Conservation (phyloP, 2,113 vertebrate genomes). For the Hemiscyllium ocellatum region DNA sequence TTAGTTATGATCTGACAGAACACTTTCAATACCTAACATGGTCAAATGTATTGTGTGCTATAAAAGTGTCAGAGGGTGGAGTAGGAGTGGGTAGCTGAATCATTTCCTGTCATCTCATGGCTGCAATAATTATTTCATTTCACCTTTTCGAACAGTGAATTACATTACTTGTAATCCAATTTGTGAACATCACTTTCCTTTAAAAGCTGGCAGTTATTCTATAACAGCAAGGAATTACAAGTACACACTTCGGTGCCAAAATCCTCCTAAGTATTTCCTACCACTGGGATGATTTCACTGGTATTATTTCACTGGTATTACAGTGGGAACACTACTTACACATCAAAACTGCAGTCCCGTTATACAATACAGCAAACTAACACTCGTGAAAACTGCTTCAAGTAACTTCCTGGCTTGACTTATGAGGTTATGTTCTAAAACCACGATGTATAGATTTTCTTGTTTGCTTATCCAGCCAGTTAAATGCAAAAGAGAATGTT, state of each 20-base stretch:
- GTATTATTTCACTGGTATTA: neutral
- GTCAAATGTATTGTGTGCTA: neutral
- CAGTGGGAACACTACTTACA: neutral
- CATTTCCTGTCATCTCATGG: constrained; percentile 9
- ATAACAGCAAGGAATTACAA: neutral
- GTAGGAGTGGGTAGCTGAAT: neutral
- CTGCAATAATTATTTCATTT: neutral
- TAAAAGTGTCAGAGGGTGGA: neutral
- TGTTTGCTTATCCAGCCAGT: neutral
- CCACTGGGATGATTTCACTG: too few relatives aligned
- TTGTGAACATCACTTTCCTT: neutral
- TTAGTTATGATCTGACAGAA: neutral
- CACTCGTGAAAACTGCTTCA: neutral
- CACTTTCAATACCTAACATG: neutral
- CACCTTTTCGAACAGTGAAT: neutral
- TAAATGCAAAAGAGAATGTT: neutral
- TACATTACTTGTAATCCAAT: neutral
- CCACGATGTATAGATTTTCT: neutral
- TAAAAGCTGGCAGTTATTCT: neutral
- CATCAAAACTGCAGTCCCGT: too few relatives aligned
- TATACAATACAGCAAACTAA: neutral
- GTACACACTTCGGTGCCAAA: neutral
- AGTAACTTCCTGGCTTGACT: neutral
- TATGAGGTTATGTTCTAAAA: neutral
- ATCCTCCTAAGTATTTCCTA: neutral